These are phyloP conservation scores for Myopa tessellatipennis DNA, from an alignment of 2,888 invertebrate species.

Conservation along the genomic window DNA sequence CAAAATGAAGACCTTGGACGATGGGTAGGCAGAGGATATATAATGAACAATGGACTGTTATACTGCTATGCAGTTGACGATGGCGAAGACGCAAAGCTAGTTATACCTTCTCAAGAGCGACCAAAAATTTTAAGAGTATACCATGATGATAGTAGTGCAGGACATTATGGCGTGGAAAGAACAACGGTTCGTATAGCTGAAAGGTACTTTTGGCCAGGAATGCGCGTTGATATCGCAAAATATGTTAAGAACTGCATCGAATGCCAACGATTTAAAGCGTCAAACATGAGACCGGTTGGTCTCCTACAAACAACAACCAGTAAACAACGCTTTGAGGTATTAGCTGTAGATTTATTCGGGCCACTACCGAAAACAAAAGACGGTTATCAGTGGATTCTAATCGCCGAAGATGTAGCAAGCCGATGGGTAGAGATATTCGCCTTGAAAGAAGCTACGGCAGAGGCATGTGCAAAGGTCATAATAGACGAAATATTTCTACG, in stretches of 20 bases:
- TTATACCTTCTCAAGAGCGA: background rate
- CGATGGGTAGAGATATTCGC: too few species aligned
- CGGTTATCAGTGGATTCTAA: background rate
- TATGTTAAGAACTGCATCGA: slow-evolving; percentile 12
- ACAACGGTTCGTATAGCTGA: too few species aligned
- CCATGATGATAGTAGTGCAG: background rate
- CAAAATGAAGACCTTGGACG: background rate
- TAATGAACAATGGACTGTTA: background rate
- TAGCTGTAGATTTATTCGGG: background rate
- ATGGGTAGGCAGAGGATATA: background rate
- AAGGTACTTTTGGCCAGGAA: too few species aligned
- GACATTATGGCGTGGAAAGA: background rate
- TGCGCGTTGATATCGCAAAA: background rate
- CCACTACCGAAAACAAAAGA: background rate
- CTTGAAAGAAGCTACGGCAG: background rate
- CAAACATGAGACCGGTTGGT: background rate
- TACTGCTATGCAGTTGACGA: background rate
- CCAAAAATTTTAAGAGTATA: background rate
- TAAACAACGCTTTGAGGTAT: background rate
- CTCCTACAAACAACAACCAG: background rate
- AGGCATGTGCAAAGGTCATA: background rate
- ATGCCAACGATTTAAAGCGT: slow-evolving; percentile 11
- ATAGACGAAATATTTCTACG: background rate
- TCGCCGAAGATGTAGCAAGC: too few species aligned
- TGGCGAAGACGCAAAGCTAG: background rate